A percentile compares a stretch with the other conserved stretches of the same genome.
Conservation (phyloP, 2,113 vertebrate species). For the Melanostigma gelatinosum region DNA sequence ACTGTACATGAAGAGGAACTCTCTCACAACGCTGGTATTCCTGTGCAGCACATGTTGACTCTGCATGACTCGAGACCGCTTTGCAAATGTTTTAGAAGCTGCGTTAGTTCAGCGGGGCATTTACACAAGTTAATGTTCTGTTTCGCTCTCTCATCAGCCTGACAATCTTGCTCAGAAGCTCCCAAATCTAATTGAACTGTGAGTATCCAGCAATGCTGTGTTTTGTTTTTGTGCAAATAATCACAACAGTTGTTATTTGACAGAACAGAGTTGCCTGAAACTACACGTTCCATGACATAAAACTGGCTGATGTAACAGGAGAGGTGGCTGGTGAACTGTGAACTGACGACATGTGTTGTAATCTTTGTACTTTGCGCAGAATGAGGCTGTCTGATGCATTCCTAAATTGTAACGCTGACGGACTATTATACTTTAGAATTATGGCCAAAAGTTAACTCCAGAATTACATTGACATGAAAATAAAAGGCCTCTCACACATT, state of each 20-base stretch:
- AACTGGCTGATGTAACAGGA: background rate
- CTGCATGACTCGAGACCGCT: background rate
- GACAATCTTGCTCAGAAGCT: slow-evolving; percentile 98
- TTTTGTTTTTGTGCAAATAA: background rate
- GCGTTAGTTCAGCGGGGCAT: background rate
- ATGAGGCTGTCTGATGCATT: background rate
- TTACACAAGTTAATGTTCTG: background rate
- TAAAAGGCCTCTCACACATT: background rate
- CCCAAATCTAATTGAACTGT: slow-evolving; percentile 98
- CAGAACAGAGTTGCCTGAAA: background rate
- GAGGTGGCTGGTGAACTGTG: background rate
- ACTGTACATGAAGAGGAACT: slow-evolving; percentile 98
- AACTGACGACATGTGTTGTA: background rate
- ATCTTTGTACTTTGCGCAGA: background rate
- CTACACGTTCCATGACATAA: background rate
- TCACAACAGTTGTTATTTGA: background rate
- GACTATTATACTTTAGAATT: background rate
- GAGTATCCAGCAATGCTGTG: slow-evolving; percentile 79
- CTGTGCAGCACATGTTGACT: background rate
- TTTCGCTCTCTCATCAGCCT: slow-evolving; percentile 83
- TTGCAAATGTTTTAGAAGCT: background rate
- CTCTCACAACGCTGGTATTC: slow-evolving; percentile 92
- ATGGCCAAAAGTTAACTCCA: background rate
- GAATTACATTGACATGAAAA: background rate
- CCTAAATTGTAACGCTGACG: background rate